These are phyloP conservation scores for Poeciliopsis presidionis DNA, from an alignment of 2,797 vertebrate genomes.

Conservation along the genomic window DNA sequence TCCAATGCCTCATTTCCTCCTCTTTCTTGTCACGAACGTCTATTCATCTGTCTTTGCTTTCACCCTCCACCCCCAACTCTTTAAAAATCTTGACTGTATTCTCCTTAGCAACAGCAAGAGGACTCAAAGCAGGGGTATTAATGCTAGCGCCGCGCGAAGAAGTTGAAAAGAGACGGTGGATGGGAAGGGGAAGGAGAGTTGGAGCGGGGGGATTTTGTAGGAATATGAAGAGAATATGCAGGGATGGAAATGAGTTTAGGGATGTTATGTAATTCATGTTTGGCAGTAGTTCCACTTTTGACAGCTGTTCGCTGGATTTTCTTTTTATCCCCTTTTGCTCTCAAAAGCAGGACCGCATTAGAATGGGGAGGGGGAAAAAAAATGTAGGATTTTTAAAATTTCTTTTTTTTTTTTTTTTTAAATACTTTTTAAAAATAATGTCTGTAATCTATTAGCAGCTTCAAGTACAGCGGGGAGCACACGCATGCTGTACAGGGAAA, in stretches of 20 bases:
- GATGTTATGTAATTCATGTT: constrained; percentile 55
- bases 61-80: too few species aligned
- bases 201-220: constrained; percentile 27
- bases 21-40: constrained; percentile 57
- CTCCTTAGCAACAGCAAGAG: constrained; percentile 79
- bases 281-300: constrained; percentile 52
- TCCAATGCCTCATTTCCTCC: constrained; percentile 65
- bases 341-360: constrained; percentile 30
- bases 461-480: background rate
- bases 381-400: constrained; percentile 25
- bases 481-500: constrained; percentile 3
- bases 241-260: constrained; percentile 41
- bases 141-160: constrained; percentile 51
- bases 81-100: constrained; percentile 60
- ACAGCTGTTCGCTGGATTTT: constrained; percentile 67
- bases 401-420: background rate
- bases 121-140: constrained; percentile 63
- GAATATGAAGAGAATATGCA: constrained; percentile 47
- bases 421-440: constrained; percentile 21
- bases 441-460: constrained; percentile 30
- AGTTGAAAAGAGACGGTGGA: constrained; percentile 30
- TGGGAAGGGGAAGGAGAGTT: too few species aligned
- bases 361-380: background rate
- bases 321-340: constrained; percentile 38
- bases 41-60: constrained; percentile 35